Evolutionary conservation across 2,113 vertebrate species (phyloP).

Genomic region (Trichechus manatus): DNA sequence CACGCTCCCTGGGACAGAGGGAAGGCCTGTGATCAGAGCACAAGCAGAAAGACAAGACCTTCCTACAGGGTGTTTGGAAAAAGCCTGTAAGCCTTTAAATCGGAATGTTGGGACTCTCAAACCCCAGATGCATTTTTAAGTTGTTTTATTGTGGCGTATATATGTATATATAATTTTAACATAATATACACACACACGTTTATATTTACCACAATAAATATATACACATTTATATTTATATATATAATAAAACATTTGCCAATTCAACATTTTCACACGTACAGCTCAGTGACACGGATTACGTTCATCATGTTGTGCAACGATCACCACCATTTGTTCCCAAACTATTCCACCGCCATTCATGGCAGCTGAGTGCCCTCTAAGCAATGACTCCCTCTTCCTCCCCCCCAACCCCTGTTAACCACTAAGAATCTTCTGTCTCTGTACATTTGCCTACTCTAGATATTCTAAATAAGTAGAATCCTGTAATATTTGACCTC

Average conservation of each 20-base stretch:
- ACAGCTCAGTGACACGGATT: background rate
- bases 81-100: background rate
- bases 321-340: background rate
- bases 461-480: background rate
- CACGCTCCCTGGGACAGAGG: background rate
- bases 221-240: background rate
- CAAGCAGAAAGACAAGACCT: background rate
- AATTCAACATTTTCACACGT: background rate
- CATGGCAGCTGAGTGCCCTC: background rate
- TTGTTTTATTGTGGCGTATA: background rate
- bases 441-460: background rate
- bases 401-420: background rate
- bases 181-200: background rate
- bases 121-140: background rate
- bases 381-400: background rate
- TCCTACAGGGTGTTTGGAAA: background rate
- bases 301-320: background rate
- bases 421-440: background rate
- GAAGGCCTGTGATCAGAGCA: background rate
- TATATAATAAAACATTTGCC: background rate
- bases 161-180: too few species aligned
- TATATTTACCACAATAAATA: background rate
- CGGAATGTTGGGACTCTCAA: slow-evolving; percentile 34
- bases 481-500: background rate
- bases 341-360: background rate